Base-by-base conservation (phyloP, 2,888 invertebrate species). In the Pseudococcus longispinus region DNA sequence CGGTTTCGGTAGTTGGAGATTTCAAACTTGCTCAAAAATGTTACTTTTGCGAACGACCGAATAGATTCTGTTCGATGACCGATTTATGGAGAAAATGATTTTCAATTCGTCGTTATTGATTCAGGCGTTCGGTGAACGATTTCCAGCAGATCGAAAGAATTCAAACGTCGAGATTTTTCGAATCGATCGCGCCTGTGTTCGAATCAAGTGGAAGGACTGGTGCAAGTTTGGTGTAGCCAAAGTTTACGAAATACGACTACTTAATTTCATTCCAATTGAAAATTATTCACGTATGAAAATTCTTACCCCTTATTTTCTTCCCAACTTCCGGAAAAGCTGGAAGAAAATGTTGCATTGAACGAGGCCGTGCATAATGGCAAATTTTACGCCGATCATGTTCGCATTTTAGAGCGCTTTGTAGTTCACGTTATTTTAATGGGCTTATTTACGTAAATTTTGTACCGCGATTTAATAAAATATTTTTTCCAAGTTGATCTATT, bases 341-440 rank as follows among this genome's bases (percentile, higher is more conserved):
- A 65, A 9, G 65, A 65, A 65, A 65, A 26, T 8, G 26, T 65
- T 26, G 65, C 26, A 65, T 65, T 26, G 65, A 65, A 65, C 26
- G 65, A 65, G 65, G 26, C 23, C 65, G 13, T 20, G 65, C 1
- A 65, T 9, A 65, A 26, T 26, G 51, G 51, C 51, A 51, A 65
- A 65, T 65, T 65, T 65, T 65, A 65, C 65, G 65, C 65, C 65
- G 65, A 65, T 26, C 65, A 65, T 65, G 65, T 65, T 65, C 65
- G 65, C 65, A 65, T 65, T 26, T 65, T 65, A 65, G 65, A 65
- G 26, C 65, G 65, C 65, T 65, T 65, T 65, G 23, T 65, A 65
- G 65, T 65, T 65, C 65, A 65, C 65, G 26, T 65, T 26, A 23
- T 65, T 65, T 65, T 65, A 65, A 65, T 65, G 65, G 23, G 65